phyloP scores from a whole-genome alignment of 1,140 invertebrate genomes.

The Palaemon carinicauda region DNA sequence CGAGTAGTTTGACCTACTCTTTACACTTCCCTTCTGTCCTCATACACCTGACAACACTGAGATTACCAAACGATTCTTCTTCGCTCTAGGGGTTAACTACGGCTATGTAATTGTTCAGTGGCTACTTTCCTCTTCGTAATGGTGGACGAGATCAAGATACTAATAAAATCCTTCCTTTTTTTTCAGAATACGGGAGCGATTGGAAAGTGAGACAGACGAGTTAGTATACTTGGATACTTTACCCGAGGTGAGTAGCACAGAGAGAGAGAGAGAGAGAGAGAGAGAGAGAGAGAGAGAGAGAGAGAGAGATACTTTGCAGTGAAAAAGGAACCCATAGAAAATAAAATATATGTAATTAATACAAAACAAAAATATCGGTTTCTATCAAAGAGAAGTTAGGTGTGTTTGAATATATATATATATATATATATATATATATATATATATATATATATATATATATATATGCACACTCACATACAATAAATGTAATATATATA shows the following conservation, averaged over 20 bases:
- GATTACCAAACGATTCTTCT: no score
- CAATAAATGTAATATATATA: not conserved
- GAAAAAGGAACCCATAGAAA: not conserved
- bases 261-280: not conserved
- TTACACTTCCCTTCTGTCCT: no score
- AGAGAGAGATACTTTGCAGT: not conserved
- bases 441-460: conserved; percentile 26
- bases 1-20: no score
- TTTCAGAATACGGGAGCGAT: conserved; percentile 57
- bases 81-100: no score
- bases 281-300: not conserved
- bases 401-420: not conserved
- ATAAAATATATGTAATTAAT: not conserved
- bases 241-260: conserved; percentile 78
- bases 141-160: no score
- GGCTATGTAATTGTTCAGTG: not conserved
- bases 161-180: not conserved
- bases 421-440: conserved; percentile 18
- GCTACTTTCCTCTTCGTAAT: no score
- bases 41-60: no score
- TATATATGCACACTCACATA: no score
- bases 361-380: no score
- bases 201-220: conserved; percentile 73
- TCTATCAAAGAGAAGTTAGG: no score
- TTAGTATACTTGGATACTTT: conserved; percentile 88